These are phyloP conservation scores for Lycia hirtaria DNA, from an alignment of 2,888 invertebrate species.

Conservation along the genomic window DNA sequence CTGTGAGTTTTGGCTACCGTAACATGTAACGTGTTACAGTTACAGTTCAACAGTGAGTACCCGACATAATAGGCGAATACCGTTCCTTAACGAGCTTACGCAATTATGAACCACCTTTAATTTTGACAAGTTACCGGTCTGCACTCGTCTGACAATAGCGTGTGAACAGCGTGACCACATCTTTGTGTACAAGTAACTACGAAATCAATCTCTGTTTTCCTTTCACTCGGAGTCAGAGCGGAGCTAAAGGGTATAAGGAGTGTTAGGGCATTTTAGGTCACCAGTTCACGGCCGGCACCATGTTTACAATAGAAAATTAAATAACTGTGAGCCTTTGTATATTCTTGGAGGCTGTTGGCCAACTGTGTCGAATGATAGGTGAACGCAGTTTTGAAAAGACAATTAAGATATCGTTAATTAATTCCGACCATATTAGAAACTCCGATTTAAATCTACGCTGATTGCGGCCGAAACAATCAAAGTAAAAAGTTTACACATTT, in stretches of 20 bases:
- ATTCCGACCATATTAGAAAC: slow-evolving; percentile 16
- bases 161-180: slow-evolving; percentile 68
- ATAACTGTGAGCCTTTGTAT: slow-evolving; percentile 24
- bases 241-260: slow-evolving; percentile 68
- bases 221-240: slow-evolving; percentile 72
- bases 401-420: slow-evolving; percentile 20
- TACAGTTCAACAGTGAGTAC: no score
- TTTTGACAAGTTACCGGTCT: slow-evolving; percentile 53
- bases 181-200: slow-evolving; percentile 60
- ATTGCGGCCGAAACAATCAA: slow-evolving; percentile 27
- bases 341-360: slow-evolving; percentile 23
- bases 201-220: slow-evolving; percentile 69
- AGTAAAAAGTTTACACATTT: slow-evolving; percentile 39
- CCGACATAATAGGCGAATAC: slow-evolving; percentile 30
- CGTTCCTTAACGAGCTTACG: slow-evolving; percentile 57
- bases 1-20: no score
- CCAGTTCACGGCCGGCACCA: slow-evolving; percentile 55
- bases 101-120: slow-evolving; percentile 56
- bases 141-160: slow-evolving; percentile 64
- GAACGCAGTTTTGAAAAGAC: slow-evolving; percentile 19
- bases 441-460: slow-evolving; percentile 25
- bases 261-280: slow-evolving; percentile 63
- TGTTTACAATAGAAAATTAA: slow-evolving; percentile 43
- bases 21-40: no score
- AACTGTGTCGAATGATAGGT: slow-evolving; percentile 22